Evolutionary conservation across 2,888 invertebrate genomes (phyloP).

Genomic region (Lasioglossum marginatum): DNA sequence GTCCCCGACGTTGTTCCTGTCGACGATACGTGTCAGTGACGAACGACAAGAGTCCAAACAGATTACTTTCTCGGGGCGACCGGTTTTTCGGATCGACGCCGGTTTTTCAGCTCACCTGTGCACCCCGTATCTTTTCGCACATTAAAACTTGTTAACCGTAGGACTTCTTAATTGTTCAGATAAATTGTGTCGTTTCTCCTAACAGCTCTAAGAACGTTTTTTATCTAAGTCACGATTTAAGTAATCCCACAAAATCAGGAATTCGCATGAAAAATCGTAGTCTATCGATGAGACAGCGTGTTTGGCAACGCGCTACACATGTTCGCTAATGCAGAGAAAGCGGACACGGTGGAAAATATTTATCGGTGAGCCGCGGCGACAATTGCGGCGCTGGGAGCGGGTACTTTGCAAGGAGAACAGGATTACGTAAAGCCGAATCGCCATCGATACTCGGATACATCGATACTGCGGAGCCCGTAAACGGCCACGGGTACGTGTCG

Average conservation of each 20-base stretch:
- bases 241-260: background rate
- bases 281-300: background rate
- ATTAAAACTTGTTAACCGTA: background rate
- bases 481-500: constrained; percentile 10
- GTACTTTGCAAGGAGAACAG: background rate
- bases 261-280: background rate
- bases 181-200: background rate
- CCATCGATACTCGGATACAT: constrained; percentile 15
- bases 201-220: background rate
- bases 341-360: background rate
- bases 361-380: background rate
- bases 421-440: constrained; percentile 42
- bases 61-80: constrained; percentile 64
- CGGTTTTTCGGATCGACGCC: constrained; percentile 29
- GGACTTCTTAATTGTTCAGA: background rate
- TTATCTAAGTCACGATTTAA: too few relatives aligned
- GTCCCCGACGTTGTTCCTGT: constrained; percentile 21
- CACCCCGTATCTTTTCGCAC: background rate
- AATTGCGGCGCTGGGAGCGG: background rate
- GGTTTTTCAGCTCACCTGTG: constrained; percentile 13
- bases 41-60: constrained; percentile 62
- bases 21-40: constrained; percentile 62
- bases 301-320: background rate
- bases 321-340: constrained; percentile 8
- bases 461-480: constrained; percentile 3